phyloP scores from a whole-genome alignment of 2,113 vertebrate genomes.

The Alexandromys fortis region DNA sequence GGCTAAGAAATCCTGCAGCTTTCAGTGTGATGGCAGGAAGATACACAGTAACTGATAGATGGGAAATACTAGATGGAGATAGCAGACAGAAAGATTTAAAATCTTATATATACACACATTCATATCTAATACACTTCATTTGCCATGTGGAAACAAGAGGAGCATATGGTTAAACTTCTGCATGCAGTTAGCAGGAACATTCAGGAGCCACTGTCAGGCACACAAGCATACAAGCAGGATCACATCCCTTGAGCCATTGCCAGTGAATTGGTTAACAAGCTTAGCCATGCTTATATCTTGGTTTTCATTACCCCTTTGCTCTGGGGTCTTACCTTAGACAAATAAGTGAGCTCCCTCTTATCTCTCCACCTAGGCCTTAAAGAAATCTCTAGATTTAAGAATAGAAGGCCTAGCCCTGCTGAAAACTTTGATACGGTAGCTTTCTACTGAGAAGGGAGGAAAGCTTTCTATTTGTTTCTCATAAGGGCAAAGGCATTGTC shows the following conservation, averaged over 20 bases:
- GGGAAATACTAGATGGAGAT: not conserved
- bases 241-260: not conserved
- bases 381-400: not conserved
- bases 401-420: not conserved
- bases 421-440: not conserved
- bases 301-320: not conserved
- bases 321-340: not conserved
- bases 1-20: not conserved
- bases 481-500: not conserved
- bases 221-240: not conserved
- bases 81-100: not conserved
- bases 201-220: no score
- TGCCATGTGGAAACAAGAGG: not conserved
- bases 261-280: fast-evolving
- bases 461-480: not conserved
- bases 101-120: not conserved
- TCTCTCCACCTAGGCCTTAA: fast-evolving
- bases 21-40: not conserved
- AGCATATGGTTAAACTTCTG: fast-evolving
- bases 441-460: not conserved
- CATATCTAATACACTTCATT: not conserved
- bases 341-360: fast-evolving
- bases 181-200: no score
- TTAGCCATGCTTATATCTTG: not conserved
- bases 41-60: not conserved